Evolutionary conservation across 2,113 vertebrate species (phyloP).

Genomic region (Vimba vimba): DNA sequence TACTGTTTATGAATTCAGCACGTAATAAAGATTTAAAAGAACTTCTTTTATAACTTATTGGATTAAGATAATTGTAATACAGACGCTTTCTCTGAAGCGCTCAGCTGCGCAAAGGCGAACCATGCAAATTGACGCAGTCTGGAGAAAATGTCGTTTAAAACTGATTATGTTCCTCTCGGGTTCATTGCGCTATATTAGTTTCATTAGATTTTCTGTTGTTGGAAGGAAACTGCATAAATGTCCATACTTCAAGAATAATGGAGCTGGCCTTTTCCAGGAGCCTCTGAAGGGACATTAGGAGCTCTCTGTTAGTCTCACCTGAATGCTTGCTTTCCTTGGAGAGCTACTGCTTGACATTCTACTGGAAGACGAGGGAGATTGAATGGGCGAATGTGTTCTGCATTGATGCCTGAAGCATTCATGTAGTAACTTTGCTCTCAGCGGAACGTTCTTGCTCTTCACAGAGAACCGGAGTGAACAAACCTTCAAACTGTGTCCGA

Average conservation of each 20-base stretch:
- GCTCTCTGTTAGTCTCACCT: conserved; percentile 37
- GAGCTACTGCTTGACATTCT: conserved; percentile 20
- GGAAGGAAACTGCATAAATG: background rate
- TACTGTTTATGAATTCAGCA: background rate
- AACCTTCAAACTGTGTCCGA: background rate
- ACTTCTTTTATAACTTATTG: conserved; percentile 11
- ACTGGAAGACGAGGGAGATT: background rate
- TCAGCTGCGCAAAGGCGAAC: conserved; percentile 24
- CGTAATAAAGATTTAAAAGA: background rate
- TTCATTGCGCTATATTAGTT: background rate
- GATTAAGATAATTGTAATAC: background rate
- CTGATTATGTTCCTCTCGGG: background rate
- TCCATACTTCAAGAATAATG: background rate
- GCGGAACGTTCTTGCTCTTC: background rate
- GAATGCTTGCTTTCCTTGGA: conserved; percentile 14
- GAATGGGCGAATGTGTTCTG: conserved; percentile 12
- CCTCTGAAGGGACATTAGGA: conserved; percentile 28
- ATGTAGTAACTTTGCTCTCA: conserved; percentile 10
- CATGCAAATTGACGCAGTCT: conserved; percentile 7
- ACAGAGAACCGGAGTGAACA: background rate
- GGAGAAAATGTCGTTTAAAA: background rate
- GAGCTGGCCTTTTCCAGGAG: conserved; percentile 24
- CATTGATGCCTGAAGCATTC: conserved; percentile 15
- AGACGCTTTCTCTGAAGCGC: background rate
- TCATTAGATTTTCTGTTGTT: background rate